Evolutionary conservation across 1,140 invertebrate genomes (phyloP).

Genomic region (Bemisia tabaci): DNA sequence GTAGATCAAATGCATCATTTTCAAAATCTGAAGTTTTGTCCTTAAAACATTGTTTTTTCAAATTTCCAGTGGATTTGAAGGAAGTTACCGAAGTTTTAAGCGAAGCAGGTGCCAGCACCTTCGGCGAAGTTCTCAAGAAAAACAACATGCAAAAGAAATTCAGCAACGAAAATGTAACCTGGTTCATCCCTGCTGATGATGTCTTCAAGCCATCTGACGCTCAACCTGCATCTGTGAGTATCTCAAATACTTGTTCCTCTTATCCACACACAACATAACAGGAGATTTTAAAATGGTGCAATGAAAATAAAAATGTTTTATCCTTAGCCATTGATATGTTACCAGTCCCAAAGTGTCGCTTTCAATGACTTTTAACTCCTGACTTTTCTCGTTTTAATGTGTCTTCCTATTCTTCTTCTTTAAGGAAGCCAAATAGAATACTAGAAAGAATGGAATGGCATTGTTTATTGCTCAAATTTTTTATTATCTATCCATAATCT

Average conservation of each 20-base stretch:
- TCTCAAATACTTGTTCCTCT: too few species aligned
- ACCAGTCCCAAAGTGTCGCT: too few species aligned
- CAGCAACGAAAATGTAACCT: background rate
- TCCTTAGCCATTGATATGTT: too few species aligned
- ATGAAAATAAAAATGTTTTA: too few species aligned
- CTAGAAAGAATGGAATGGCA: too few species aligned
- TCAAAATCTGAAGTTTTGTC: too few species aligned
- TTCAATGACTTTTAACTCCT: too few species aligned
- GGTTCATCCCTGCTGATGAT: background rate
- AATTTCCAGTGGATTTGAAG: background rate
- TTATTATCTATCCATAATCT: background rate
- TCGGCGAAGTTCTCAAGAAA: background rate
- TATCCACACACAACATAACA: too few species aligned
- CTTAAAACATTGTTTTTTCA: too few species aligned
- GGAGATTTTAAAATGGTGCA: too few species aligned
- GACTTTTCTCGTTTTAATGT: background rate
- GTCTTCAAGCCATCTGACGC: background rate
- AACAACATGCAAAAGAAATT: background rate
- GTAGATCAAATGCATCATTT: too few species aligned
- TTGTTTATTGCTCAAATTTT: background rate
- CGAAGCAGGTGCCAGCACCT: background rate
- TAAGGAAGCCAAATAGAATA: too few species aligned
- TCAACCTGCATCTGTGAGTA: background rate
- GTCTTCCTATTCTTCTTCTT: background rate
- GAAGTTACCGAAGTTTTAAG: background rate